phyloP scores from a whole-genome alignment of 2,888 invertebrate genomes.

The Argyresthia albistria region DNA sequence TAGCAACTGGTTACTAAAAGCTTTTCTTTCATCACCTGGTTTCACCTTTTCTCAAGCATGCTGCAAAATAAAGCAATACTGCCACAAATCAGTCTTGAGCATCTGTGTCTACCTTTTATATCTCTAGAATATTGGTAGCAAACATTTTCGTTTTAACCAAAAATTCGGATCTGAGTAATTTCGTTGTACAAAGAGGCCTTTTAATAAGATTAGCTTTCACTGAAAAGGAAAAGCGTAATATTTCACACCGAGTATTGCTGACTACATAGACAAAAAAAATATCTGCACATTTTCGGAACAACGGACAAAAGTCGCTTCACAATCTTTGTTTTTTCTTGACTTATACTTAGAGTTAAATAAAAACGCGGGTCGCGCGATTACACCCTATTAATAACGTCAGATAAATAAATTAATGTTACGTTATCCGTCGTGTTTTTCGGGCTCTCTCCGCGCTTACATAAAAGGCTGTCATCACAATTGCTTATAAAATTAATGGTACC shows the following conservation, averaged over 20 bases:
- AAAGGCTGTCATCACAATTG: constrained; percentile 16
- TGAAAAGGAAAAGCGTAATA: neutral
- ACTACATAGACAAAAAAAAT: neutral
- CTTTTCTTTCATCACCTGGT: no score
- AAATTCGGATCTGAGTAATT: constrained; percentile 11
- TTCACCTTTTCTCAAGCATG: no score
- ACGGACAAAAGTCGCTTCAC: neutral
- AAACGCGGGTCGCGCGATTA: neutral
- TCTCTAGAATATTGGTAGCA: neutral
- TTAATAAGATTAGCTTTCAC: constrained; percentile 10
- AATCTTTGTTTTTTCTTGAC: neutral
- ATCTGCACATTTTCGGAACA: neutral
- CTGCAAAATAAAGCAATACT: no score
- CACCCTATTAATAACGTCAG: constrained; percentile 8
- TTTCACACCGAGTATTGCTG: neutral
- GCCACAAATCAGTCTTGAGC: no score
- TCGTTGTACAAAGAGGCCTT: constrained; percentile 12
- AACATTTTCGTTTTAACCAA: neutral
- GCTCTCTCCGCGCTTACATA: constrained; percentile 11
- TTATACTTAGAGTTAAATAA: neutral
- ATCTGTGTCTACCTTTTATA: neutral
- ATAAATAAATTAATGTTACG: constrained; percentile 19
- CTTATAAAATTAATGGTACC: constrained; percentile 42
- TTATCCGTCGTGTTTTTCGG: constrained; percentile 15
- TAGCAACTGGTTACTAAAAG: no score